A percentile compares a stretch with the other conserved stretches of the same genome.
Evolutionary conservation across 2,888 invertebrate species (phyloP).

Genomic region (Coelinius sp.): DNA sequence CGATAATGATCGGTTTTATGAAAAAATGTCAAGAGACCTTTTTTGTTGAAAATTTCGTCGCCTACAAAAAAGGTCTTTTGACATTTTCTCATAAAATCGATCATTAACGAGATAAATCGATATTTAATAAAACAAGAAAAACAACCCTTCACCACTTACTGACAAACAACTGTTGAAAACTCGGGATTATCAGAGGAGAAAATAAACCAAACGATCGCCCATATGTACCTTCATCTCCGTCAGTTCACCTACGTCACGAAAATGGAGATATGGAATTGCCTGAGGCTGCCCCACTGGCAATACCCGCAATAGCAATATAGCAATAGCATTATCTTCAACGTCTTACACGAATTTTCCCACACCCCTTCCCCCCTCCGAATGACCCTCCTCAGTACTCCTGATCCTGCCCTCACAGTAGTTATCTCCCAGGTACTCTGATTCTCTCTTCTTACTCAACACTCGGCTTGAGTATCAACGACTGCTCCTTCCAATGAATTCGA

Average conservation of each 20-base stretch:
- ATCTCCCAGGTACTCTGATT: not conserved
- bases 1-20: no score
- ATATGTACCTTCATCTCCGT: not conserved
- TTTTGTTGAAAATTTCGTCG: no score
- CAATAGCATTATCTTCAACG: not conserved
- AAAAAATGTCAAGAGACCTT: no score
- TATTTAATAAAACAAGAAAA: no score
- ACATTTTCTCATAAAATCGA: no score
- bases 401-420: not conserved
- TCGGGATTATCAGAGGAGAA: no score
- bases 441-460: not conserved
- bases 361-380: not conserved
- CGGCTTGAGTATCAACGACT: not conserved
- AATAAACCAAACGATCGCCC: not conserved
- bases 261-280: not conserved
- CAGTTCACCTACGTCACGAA: not conserved
- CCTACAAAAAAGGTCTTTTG: no score
- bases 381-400: not conserved
- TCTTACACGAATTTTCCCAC: not conserved
- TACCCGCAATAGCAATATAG: not conserved
- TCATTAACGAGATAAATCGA: no score
- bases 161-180: no score
- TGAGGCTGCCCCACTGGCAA: not conserved
- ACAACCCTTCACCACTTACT: no score
- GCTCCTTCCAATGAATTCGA: conserved; percentile 1